phyloP scores from a whole-genome alignment of 2,113 vertebrate species.

The cat (Felis catus) region DNA sequence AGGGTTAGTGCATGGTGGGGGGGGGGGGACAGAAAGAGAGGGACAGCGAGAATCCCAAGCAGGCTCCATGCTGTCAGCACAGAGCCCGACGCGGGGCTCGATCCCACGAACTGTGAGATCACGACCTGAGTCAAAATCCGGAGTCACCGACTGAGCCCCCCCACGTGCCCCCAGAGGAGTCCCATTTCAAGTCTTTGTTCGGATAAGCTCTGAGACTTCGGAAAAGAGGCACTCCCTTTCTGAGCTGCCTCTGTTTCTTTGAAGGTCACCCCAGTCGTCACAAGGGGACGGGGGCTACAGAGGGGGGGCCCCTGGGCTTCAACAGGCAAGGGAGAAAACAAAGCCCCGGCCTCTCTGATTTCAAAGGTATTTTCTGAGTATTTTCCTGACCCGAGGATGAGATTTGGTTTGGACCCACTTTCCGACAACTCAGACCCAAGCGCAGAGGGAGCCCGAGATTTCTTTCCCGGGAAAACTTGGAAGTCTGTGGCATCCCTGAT shows the following conservation, averaged over 20 bases:
- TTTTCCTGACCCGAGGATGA: slow-evolving; percentile 86
- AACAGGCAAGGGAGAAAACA: too few species aligned
- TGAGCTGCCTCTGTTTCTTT: background rate
- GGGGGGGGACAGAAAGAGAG: too few species aligned
- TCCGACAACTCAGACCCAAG: slow-evolving; percentile 78
- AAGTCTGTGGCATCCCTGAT: slow-evolving; percentile 77
- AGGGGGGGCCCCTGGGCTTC: too few species aligned
- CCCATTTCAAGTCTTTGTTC: background rate
- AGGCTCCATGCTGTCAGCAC: too few species aligned
- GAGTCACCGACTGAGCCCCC: too few species aligned
- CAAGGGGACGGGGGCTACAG: background rate
- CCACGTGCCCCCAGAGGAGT: too few species aligned
- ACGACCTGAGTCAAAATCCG: too few species aligned
- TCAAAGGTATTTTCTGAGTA: slow-evolving; percentile 84
- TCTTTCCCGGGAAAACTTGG: slow-evolving; percentile 76
- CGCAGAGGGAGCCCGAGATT: slow-evolving; percentile 64
- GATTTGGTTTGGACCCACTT: slow-evolving; percentile 86
- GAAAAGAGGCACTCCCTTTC: background rate
- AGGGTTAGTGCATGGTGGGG: too few species aligned
- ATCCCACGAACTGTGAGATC: too few species aligned
- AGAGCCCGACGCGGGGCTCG: too few species aligned
- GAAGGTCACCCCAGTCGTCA: background rate
- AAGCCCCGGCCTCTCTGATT: slow-evolving; percentile 77
- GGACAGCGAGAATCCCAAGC: too few species aligned
- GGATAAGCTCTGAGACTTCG: background rate